These are phyloP conservation scores for Epinephelus coioides DNA, from an alignment of 2,797 vertebrate species.

Conservation along the genomic window DNA sequence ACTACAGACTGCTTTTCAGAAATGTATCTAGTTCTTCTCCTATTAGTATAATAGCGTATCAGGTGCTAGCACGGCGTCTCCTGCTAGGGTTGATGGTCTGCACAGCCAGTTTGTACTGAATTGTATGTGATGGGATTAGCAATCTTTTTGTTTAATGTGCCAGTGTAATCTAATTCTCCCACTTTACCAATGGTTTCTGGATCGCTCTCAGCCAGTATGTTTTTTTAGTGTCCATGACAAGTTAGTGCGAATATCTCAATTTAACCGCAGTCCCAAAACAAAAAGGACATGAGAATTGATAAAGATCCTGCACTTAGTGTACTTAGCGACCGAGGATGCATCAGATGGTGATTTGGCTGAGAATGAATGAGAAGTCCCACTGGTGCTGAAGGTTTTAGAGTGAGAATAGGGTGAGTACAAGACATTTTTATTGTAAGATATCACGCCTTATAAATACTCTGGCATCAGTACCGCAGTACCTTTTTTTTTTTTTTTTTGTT, in stretches of 20 bases:
- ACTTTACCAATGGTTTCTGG: slow-evolving; percentile 20
- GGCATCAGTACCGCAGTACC: not conserved
- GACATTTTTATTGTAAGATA: slow-evolving; percentile 15
- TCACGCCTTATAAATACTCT: not conserved
- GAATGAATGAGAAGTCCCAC: slow-evolving; percentile 13
- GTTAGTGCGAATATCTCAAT: slow-evolving; percentile 16
- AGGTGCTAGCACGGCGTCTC: not conserved
- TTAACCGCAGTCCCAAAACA: not conserved
- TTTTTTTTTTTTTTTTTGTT: not conserved
- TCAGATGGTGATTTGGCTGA: slow-evolving; percentile 25
- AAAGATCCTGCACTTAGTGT: not conserved
- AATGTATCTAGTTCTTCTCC: slow-evolving; percentile 11
- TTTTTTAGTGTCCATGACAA: not conserved
- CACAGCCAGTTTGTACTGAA: slow-evolving; percentile 12
- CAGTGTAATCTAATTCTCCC: slow-evolving; percentile 11
- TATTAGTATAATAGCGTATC: not conserved
- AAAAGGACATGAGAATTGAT: not conserved
- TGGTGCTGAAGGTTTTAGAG: slow-evolving; percentile 9
- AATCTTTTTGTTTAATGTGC: slow-evolving; percentile 14
- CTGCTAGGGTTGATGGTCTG: slow-evolving; percentile 10
- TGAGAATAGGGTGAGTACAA: slow-evolving; percentile 5
- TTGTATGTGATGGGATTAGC: slow-evolving; percentile 15
- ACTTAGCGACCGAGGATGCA: not conserved
- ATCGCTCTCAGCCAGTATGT: not conserved
- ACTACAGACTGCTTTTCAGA: slow-evolving; percentile 1